Conservation (phyloP, 2,888 invertebrate genomes). For the Gibbula magus region DNA sequence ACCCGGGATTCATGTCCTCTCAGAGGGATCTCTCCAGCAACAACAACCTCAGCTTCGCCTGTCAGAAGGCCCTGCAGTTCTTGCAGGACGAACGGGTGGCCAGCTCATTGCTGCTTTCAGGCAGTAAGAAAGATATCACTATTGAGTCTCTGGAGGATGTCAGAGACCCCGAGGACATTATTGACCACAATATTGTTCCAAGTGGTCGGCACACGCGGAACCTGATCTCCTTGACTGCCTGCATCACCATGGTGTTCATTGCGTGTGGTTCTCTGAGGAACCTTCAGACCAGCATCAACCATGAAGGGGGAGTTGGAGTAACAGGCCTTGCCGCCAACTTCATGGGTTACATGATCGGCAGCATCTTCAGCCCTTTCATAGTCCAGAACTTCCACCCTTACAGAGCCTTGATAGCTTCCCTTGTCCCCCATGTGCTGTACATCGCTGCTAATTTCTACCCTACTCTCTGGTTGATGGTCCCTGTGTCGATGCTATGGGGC, state of each 20-base stretch:
- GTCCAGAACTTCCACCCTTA: conserved; percentile 68
- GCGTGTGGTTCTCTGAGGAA: conserved; percentile 68
- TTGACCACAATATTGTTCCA: conserved; percentile 14
- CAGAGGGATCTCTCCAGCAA: conserved; percentile 2
- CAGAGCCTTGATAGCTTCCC: conserved; percentile 49
- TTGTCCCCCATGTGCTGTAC: conserved; percentile 61
- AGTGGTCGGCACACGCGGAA: conserved; percentile 62
- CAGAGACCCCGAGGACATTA: not conserved
- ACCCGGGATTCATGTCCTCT: not conserved
- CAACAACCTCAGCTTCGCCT: conserved; percentile 22
- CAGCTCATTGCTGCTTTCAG: conserved; percentile 33
- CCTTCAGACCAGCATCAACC: conserved; percentile 71
- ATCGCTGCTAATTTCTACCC: conserved; percentile 68
- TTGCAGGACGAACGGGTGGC: conserved; percentile 39
- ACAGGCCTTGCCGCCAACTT: conserved; percentile 63
- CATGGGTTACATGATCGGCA: conserved; percentile 64
- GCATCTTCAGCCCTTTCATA: conserved; percentile 67
- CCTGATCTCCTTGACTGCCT: conserved; percentile 61
- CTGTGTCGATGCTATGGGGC: conserved; percentile 63
- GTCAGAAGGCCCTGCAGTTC: conserved; percentile 38
- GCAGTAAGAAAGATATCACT: not conserved
- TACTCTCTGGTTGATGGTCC: conserved; percentile 62
- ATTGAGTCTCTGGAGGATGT: not conserved
- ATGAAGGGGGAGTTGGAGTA: conserved; percentile 67
- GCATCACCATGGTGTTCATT: conserved; percentile 63